Conservation (phyloP, 2,888 invertebrate genomes). For the Apotomis capreana region DNA sequence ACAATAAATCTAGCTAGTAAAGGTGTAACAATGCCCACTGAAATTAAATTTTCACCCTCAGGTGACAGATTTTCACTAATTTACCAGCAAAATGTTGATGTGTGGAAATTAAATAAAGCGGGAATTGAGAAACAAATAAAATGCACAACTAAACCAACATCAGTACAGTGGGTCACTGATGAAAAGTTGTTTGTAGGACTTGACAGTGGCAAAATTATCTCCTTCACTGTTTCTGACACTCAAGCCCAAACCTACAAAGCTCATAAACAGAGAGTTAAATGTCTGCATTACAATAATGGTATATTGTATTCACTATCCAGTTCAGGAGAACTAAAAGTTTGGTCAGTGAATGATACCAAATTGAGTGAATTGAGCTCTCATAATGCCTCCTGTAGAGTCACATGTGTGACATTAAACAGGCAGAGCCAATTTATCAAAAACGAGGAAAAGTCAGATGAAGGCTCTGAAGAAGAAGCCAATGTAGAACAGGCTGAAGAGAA, state of each 20-base stretch:
- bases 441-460: slow-evolving; percentile 60
- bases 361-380: slow-evolving; percentile 82
- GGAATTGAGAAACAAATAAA: slow-evolving; percentile 87
- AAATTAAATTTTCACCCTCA: slow-evolving; percentile 88
- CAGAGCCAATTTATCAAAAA: slow-evolving; percentile 71
- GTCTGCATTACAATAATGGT: slow-evolving; percentile 81
- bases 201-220: slow-evolving; percentile 88
- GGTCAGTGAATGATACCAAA: slow-evolving; percentile 75
- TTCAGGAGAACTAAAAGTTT: slow-evolving; percentile 90
- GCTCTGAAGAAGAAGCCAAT: slow-evolving; percentile 19
- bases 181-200: slow-evolving; percentile 87
- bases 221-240: slow-evolving; percentile 81
- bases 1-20: slow-evolving; percentile 92
- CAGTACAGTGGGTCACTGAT: slow-evolving; percentile 87
- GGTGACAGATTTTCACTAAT: slow-evolving; percentile 90
- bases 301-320: slow-evolving; percentile 89
- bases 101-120: slow-evolving; percentile 92
- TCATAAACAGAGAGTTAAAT: slow-evolving; percentile 87
- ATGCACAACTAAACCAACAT: slow-evolving; percentile 87
- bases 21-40: slow-evolving; percentile 77
- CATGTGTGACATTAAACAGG: slow-evolving; percentile 86
- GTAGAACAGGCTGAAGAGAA: slow-evolving; percentile 49
- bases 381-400: slow-evolving; percentile 88
- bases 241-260: slow-evolving; percentile 77
- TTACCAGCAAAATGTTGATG: slow-evolving; percentile 88